These are phyloP conservation scores for Dynastes tityus DNA, from an alignment of 2,888 invertebrate genomes.

Conservation along the genomic window DNA sequence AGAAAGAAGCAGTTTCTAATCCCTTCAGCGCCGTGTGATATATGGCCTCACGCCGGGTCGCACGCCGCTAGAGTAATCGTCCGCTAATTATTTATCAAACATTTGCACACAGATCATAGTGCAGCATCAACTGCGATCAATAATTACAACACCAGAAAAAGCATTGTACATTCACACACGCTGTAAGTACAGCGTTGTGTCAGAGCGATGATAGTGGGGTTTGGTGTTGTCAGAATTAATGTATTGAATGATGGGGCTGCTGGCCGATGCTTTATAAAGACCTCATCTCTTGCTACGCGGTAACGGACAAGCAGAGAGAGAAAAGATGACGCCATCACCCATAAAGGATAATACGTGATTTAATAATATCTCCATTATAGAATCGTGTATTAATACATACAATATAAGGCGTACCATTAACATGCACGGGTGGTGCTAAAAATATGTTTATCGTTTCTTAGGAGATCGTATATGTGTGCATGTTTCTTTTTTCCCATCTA, in stretches of 20 bases:
- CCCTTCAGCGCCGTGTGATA: conserved; percentile 56
- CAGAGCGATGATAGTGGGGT: conserved; percentile 15
- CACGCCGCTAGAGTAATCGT: conserved; percentile 55
- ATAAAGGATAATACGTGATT: conserved; percentile 46
- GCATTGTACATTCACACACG: conserved; percentile 48
- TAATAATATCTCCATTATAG: conserved; percentile 48
- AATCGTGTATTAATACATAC: conserved; percentile 29
- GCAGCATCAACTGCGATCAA: conserved; percentile 47
- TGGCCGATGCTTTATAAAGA: conserved; percentile 44
- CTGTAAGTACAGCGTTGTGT: conserved; percentile 25
- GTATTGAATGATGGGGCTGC: conserved; percentile 42
- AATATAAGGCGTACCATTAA: conserved; percentile 45
- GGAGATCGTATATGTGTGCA: conserved; percentile 24
- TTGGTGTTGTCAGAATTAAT: conserved; percentile 42
- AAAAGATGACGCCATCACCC: conserved; percentile 32
- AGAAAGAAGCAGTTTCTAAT: conserved; percentile 52
- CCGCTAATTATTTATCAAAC: conserved; percentile 59
- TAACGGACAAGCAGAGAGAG: conserved; percentile 46
- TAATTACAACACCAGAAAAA: conserved; percentile 49
- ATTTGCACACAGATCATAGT: conserved; percentile 56
- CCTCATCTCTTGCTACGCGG: conserved; percentile 34
- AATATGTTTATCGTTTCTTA: conserved; percentile 49
- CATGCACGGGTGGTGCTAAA: conserved; percentile 48
- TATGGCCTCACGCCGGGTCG: conserved; percentile 54
- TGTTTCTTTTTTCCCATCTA: conserved; percentile 31